Evolutionary conservation across 2,797 vertebrate genomes (phyloP).

Genomic region (Takifugu rubripes): DNA sequence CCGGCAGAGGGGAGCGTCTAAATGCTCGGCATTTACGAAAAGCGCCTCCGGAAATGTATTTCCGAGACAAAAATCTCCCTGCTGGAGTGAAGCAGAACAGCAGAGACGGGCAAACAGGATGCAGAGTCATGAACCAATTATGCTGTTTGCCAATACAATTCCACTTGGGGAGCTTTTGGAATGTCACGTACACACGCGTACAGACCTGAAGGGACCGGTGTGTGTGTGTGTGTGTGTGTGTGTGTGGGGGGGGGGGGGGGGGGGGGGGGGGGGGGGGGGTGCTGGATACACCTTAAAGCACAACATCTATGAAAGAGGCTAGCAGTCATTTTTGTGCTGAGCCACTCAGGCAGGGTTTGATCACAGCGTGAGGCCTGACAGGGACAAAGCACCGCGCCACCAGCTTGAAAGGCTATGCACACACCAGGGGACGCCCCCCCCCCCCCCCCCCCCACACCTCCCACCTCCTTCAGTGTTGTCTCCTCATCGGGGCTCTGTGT

Average conservation of each 20-base stretch:
- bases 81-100: conserved; percentile 1
- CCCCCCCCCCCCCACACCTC: background rate
- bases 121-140: conserved; percentile 23
- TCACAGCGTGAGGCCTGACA: conserved; percentile 47
- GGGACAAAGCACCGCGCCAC: conserved; percentile 39
- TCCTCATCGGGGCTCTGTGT: conserved; percentile 12
- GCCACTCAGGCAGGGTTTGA: conserved; percentile 44
- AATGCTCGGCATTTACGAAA: conserved; percentile 45
- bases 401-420: conserved; percentile 52
- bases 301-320: conserved; percentile 29
- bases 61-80: conserved; percentile 10
- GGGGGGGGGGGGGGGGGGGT: background rate
- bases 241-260: background rate
- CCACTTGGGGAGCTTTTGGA: background rate
- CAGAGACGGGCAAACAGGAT: conserved; percentile 1
- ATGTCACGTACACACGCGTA: background rate
- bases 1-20: conserved; percentile 7
- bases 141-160: conserved; percentile 29
- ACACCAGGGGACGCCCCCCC: conserved; percentile 23
- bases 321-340: conserved; percentile 41
- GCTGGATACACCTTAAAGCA: conserved; percentile 16
- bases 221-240: background rate
- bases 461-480: conserved; percentile 11
- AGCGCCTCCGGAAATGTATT: conserved; percentile 12
- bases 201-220: background rate